Conservation (phyloP, 2,888 invertebrate species). For the Harpagoxenus sublaevis region DNA sequence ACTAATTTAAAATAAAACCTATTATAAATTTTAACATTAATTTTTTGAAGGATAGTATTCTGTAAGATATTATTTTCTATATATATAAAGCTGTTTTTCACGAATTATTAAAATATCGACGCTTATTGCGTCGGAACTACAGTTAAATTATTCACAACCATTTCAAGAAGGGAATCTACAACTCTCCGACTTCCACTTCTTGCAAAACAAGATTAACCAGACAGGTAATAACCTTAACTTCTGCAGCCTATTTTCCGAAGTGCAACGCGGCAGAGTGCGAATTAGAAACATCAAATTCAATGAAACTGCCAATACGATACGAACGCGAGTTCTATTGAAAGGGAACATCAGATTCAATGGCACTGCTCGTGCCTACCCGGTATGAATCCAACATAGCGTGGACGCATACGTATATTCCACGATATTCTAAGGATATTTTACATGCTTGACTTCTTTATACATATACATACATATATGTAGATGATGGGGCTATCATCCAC, state of each 20-base stretch:
- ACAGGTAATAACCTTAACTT: conserved; percentile 56
- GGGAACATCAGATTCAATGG: conserved; percentile 59
- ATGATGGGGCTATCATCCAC: not conserved
- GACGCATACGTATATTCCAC: not conserved
- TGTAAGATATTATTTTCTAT: not conserved
- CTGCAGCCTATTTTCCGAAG: conserved; percentile 21
- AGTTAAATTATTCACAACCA: conserved; percentile 25
- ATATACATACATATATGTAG: too few species aligned
- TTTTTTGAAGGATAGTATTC: not conserved
- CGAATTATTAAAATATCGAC: conserved; percentile 23
- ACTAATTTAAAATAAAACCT: not conserved
- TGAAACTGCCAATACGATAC: conserved; percentile 55
- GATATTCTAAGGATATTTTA: conserved; percentile 32
- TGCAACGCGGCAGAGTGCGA: conserved; percentile 45
- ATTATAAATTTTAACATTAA: conserved; percentile 13
- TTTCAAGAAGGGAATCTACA: conserved; percentile 10
- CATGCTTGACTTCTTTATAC: conserved; percentile 10
- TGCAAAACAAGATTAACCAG: conserved; percentile 40
- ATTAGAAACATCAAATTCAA: conserved; percentile 63
- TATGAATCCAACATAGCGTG: conserved; percentile 37
- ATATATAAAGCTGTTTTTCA: not conserved
- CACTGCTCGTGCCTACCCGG: conserved; percentile 49
- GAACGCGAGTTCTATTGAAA: conserved; percentile 51
- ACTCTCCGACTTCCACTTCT: not conserved
- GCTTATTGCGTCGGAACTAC: not conserved